Base-by-base conservation (phyloP, 2,113 vertebrate genomes). In the Morone saxatilis region DNA sequence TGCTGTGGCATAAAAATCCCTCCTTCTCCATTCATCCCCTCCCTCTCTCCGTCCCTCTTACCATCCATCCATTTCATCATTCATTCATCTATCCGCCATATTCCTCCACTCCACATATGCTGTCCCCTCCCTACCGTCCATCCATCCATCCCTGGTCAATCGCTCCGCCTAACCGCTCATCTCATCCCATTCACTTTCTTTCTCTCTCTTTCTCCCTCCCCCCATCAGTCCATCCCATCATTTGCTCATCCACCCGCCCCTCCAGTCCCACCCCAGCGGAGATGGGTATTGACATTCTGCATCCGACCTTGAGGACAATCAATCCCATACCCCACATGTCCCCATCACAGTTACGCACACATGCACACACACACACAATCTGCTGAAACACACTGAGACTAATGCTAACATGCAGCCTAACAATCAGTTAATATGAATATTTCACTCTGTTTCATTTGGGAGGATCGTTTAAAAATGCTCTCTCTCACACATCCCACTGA, bases 241-340 rank as follows among this genome's bases (percentile, higher is more conserved):
- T 83, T 63, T 67, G 60, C 78, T 81, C 79, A 43, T 66, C 85
- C 78, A 70, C 71, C 87, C 87, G 8, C 83, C 91, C 86, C 83
- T 81, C 71, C 89, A 86, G 76, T 84, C 92, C 85, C 89, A 90
- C 87, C 91, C 87, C 88, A 91, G 86, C 81, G 66, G 88, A 93
- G 93, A 95, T 92, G 91, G 93, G 67, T 95, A 95, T 94, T 93
- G 94, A 95, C 93, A 88, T 94, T 86, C 84, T 85, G 73, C 87
- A 92, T 94, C 90, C 89, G 92, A 95, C 94, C 94, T 95, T 95
- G 94, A 94, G 92, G 89, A 92, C 91, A 90, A 95, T 95, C 95
- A 94, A 95, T 95, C 86, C 71, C 87, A 87, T 31, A 88, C 88
- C 89, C 89, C 87, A 84, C 89, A 86, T 86, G 91, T 91, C 93